phyloP scores from a whole-genome alignment of 2,797 vertebrate genomes.

The Ispidina lecontei region DNA sequence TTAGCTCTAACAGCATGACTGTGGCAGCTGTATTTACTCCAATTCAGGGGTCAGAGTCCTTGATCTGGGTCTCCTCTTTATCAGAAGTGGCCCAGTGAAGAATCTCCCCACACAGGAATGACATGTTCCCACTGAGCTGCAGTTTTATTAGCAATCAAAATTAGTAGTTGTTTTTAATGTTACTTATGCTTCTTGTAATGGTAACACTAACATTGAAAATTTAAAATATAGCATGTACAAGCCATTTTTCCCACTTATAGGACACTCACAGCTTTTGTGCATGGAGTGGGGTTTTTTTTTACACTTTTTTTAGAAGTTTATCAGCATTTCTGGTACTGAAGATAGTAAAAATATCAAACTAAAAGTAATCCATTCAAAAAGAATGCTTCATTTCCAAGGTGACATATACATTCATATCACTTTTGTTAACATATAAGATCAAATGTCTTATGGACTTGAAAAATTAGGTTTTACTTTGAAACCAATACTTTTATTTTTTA shows the following conservation, averaged over 20 bases:
- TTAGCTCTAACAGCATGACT: not conserved
- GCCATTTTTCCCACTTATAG: not conserved
- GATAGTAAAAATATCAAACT: not conserved
- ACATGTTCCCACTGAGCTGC: not conserved
- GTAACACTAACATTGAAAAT: not conserved
- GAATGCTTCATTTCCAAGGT: not conserved
- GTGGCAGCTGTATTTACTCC: not conserved
- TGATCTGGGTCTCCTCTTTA: not conserved
- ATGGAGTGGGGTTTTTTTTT: rapidly evolving
- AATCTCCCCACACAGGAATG: not conserved
- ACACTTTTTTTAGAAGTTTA: not conserved
- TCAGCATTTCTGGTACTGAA: not conserved
- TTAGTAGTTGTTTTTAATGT: not conserved
- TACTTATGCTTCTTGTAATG: not conserved
- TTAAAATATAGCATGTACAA: not conserved
- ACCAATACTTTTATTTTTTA: not conserved
- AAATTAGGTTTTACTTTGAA: not conserved
- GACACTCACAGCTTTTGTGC: not conserved
- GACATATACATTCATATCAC: not conserved
- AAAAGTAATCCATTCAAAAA: not conserved
- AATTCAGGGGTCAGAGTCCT: not conserved
- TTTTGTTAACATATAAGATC: not conserved
- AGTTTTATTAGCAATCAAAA: not conserved
- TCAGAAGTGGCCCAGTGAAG: not conserved
- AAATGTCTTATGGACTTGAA: not conserved